phyloP scores from a whole-genome alignment of 2,113 vertebrate genomes.

The Struthidea cinerea region DNA sequence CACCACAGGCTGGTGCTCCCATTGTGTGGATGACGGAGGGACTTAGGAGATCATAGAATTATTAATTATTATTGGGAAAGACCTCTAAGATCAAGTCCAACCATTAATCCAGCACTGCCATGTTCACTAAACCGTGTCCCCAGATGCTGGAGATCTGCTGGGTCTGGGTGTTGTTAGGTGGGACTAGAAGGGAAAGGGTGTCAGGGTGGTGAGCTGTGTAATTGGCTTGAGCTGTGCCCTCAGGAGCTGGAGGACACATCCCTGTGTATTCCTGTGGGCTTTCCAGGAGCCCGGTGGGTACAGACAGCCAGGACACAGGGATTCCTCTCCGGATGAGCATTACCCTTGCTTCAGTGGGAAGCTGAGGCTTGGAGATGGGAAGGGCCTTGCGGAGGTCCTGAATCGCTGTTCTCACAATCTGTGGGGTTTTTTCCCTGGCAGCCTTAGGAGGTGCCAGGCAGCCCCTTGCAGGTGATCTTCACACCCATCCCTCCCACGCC shows the following conservation, averaged over 20 bases:
- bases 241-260: neutral
- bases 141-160: neutral
- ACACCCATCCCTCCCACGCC: accelerated
- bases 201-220: neutral
- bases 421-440: neutral
- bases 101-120: neutral
- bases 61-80: too few relatives aligned
- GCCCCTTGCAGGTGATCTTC: neutral
- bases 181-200: neutral
- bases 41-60: neutral
- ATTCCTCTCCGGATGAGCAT: neutral
- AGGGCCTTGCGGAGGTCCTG: accelerated
- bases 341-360: too few relatives aligned
- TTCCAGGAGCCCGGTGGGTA: neutral
- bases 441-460: neutral
- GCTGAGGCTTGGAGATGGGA: neutral
- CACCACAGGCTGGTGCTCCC: neutral
- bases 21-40: accelerated
- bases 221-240: accelerated
- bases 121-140: neutral
- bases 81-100: neutral
- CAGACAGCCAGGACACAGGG: neutral
- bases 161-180: neutral
- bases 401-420: accelerated
- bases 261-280: neutral